These are phyloP conservation scores for Deilephila elpenor DNA, from an alignment of 2,888 invertebrate genomes.

Conservation along the genomic window DNA sequence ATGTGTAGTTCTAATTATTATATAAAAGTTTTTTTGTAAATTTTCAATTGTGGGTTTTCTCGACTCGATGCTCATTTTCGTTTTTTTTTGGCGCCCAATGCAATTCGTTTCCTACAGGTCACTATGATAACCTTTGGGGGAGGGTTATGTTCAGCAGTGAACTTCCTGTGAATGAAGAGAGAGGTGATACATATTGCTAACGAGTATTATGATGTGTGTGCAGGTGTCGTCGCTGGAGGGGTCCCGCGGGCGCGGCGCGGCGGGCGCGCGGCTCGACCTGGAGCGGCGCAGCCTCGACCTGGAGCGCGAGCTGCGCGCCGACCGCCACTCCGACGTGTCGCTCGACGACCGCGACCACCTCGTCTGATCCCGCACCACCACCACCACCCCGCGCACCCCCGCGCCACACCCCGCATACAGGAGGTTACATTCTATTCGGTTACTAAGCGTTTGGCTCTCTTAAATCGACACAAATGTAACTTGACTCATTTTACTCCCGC, in stretches of 20 bases:
- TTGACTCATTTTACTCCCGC: constrained; percentile 42
- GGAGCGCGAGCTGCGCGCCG: constrained; percentile 78
- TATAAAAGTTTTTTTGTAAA: too few species aligned
- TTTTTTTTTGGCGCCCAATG: too few species aligned
- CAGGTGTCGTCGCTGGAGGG: constrained; percentile 80
- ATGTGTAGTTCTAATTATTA: too few species aligned
- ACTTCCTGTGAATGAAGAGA: too few species aligned
- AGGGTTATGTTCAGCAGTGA: too few species aligned
- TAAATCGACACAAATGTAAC: constrained; percentile 43
- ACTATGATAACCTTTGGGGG: too few species aligned
- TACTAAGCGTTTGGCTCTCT: constrained; percentile 41
- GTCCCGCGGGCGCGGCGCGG: constrained; percentile 58
- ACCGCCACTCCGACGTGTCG: constrained; percentile 74
- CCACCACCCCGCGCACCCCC: constrained; percentile 1
- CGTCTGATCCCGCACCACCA: constrained; percentile 57
- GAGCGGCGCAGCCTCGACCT: constrained; percentile 81
- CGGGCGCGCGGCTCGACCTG: constrained; percentile 69
- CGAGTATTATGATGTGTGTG: constrained; percentile 29
- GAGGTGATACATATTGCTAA: too few species aligned
- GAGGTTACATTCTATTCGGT: constrained; percentile 3
- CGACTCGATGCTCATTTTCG: too few species aligned
- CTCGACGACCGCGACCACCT: constrained; percentile 79
- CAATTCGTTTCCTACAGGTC: too few species aligned
- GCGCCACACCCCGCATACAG: constrained; percentile 21
- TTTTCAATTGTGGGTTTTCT: too few species aligned